Base-by-base conservation (phyloP, 2,797 vertebrate species). In the Gadopsis bispinosus region DNA sequence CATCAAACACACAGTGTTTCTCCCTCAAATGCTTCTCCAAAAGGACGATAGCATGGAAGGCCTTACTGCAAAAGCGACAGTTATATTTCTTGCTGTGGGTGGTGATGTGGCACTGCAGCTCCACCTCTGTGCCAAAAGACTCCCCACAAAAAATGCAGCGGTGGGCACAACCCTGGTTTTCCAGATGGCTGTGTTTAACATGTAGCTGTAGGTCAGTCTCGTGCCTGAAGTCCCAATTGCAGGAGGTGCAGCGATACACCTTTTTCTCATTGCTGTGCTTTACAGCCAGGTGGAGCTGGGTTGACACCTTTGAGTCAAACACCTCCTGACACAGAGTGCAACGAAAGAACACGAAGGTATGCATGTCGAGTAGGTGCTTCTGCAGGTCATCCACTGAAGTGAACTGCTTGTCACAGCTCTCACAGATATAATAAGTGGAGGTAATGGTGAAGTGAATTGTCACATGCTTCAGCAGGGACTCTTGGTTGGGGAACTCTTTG, bases 231-330 rank as follows among this genome's bases (percentile, higher is more conserved):
- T 99, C 97, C 98, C 98, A 98, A 92, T 98, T 98, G 84, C 98
- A 99, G 41, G 98, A 99, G 0, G 98, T 99, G 85, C 98, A 99
- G 70, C 98, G 96, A 83, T 97, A 99, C 0, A 97, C 97, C 75
- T 99, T 99, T 90, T 97, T 98, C 89, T 99, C 98, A 1, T 99
- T 98, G 89, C 98, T 99, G 93, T 99, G 98, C 88, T 99, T 99
- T 50, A 99, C 97, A 26, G 98, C 98, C 89, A 99, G 83, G 89
- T 99, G 98, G 54, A 99, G 96, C 75, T 99, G 98, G 67, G 98
- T 98, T 39, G 98, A 99, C 47, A 99, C 97, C 90, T 98, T 99
- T 0, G 98, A 99, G 94, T 98, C 97, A 48, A 99, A 99, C 54
- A 98, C 97, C 81, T 99, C 98, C 85, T 99, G 98, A 93, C 98